Evolutionary conservation across 2,113 vertebrate species (phyloP).

Genomic region (Recurvirostra avosetta): DNA sequence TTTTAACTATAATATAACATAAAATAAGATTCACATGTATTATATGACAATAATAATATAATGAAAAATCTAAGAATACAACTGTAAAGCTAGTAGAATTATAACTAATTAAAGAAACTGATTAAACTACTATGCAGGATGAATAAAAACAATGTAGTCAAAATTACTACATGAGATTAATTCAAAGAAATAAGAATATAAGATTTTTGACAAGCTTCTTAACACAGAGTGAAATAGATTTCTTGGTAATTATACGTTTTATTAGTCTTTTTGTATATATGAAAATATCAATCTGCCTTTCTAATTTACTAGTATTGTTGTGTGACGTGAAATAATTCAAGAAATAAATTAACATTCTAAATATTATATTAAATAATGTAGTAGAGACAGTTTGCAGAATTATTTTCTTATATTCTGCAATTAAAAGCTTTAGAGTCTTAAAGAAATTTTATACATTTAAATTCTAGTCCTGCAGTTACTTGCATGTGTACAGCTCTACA

Average conservation of each 20-base stretch:
- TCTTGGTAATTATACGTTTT: background rate
- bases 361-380: background rate
- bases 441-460: background rate
- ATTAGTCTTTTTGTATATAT: background rate
- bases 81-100: constrained; percentile 10
- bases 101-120: constrained; percentile 35
- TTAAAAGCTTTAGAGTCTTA: background rate
- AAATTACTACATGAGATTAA: background rate
- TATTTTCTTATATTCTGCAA: background rate
- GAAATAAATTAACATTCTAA: background rate
- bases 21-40: background rate
- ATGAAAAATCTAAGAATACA: background rate
- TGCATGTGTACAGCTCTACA: background rate
- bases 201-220: background rate
- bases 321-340: background rate
- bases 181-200: background rate
- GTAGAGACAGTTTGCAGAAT: background rate
- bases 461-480: background rate
- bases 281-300: background rate
- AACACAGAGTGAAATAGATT: background rate
- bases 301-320: background rate
- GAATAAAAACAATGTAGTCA: constrained; percentile 27
- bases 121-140: background rate
- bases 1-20: constrained; percentile 9
- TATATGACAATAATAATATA: background rate